phyloP scores from a whole-genome alignment of 2,113 vertebrate species.

The Lampris megalopsis region DNA sequence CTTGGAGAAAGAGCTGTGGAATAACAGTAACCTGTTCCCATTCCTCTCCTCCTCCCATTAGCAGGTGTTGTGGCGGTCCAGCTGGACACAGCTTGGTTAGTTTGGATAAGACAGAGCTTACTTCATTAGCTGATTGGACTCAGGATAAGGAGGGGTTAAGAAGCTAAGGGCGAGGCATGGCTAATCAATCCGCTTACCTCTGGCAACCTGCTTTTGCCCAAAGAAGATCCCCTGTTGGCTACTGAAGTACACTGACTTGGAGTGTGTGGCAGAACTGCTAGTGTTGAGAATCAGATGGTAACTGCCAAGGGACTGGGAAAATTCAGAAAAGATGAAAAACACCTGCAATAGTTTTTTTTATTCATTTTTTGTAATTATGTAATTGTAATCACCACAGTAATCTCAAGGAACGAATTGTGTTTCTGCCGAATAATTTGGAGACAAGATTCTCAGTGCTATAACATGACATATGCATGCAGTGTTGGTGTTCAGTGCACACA shows the following conservation, averaged over 20 bases:
- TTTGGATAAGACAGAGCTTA: conserved; percentile 80
- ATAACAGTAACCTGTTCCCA: background rate
- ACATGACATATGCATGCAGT: no score
- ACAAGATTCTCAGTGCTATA: no score
- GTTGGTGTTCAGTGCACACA: no score
- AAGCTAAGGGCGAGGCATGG: conserved; percentile 78
- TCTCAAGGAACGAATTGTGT: no score
- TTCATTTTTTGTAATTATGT: no score
- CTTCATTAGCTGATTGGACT: conserved; percentile 87
- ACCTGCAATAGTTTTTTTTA: no score
- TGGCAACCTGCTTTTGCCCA: conserved; percentile 77
- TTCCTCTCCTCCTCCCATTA: conserved; percentile 17
- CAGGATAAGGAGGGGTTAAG: conserved; percentile 80
- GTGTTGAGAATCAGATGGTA: background rate
- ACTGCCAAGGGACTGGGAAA: background rate
- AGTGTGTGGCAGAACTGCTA: background rate
- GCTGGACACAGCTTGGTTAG: conserved; percentile 71
- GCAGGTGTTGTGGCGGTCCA: conserved; percentile 63
- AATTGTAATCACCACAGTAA: no score
- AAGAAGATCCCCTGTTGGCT: conserved; percentile 62
- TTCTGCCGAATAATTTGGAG: no score
- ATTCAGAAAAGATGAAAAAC: no score
- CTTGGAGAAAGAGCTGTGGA: background rate
- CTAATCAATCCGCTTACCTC: conserved; percentile 88
- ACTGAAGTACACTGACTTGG: background rate